phyloP scores from a whole-genome alignment of 2,797 vertebrate genomes.

The Hapalemur alaotrensis region DNA sequence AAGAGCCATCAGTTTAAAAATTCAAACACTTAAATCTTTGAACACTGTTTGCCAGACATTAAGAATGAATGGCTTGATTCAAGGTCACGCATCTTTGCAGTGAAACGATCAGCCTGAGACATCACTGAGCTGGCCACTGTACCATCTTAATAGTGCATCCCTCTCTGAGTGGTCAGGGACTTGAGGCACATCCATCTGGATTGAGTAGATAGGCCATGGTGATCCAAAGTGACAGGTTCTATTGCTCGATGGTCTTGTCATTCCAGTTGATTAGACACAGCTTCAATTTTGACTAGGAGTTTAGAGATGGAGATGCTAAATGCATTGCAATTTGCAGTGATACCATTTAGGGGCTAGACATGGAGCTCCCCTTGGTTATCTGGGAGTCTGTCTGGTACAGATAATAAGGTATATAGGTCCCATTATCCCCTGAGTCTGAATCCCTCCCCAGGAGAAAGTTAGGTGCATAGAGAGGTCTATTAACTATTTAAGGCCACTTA shows the following conservation, averaged over 20 bases:
- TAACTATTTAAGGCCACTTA: slow-evolving; percentile 67
- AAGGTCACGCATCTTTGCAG: not conserved
- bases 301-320: not conserved
- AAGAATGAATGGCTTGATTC: slow-evolving; percentile 10
- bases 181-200: not conserved
- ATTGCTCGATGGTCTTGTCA: not conserved
- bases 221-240: not conserved
- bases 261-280: slow-evolving; percentile 17
- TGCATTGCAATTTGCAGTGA: not conserved
- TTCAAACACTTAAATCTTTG: slow-evolving; percentile 45
- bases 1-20: slow-evolving; percentile 24
- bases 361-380: not conserved
- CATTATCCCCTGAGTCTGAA: not conserved
- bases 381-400: not conserved
- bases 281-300: slow-evolving; percentile 42
- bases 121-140: not conserved
- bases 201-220: not conserved
- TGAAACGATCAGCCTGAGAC: not conserved
- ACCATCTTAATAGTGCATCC: not conserved
- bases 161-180: not conserved
- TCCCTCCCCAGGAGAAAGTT: not conserved
- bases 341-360: not conserved
- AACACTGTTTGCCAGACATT: slow-evolving; percentile 44
- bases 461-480: not conserved
- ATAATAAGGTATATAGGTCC: not conserved